Evolutionary conservation across 2,888 invertebrate genomes (phyloP).

Genomic region (Venustoraphidia nigricollis): DNA sequence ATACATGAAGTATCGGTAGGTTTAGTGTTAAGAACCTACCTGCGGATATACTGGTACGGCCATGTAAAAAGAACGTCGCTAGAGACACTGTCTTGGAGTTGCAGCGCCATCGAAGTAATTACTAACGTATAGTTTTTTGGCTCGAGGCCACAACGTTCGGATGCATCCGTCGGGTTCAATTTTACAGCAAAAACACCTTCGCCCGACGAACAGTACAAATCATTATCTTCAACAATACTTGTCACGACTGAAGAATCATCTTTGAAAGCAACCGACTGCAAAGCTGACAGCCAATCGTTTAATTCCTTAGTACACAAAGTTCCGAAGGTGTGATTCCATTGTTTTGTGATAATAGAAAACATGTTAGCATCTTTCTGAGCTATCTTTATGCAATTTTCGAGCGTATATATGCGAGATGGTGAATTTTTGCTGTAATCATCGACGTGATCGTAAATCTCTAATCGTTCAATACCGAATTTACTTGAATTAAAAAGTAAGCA

Average conservation of each 20-base stretch:
- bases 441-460: slow-evolving; percentile 72
- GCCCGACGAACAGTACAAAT: slow-evolving; percentile 73
- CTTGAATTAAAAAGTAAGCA: slow-evolving; percentile 67
- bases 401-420: slow-evolving; percentile 57
- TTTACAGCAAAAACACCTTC: slow-evolving; percentile 69
- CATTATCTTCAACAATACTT: slow-evolving; percentile 71
- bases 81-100: slow-evolving; percentile 49
- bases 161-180: slow-evolving; percentile 63
- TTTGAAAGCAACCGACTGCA: slow-evolving; percentile 70
- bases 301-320: slow-evolving; percentile 54
- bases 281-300: slow-evolving; percentile 60
- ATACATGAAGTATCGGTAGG: no score
- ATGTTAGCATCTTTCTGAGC: slow-evolving; percentile 42
- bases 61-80: slow-evolving; percentile 55
- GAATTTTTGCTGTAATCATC: slow-evolving; percentile 51
- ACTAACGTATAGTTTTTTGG: slow-evolving; percentile 55
- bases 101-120: slow-evolving; percentile 59
- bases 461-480: slow-evolving; percentile 69
- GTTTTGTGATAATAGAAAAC: slow-evolving; percentile 58
- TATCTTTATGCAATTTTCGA: slow-evolving; percentile 81
- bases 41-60: slow-evolving; percentile 71
- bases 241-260: slow-evolving; percentile 36
- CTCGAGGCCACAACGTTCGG: slow-evolving; percentile 58
- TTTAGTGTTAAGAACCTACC: slow-evolving; percentile 18
- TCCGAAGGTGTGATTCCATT: slow-evolving; percentile 39